Evolutionary conservation across 1,140 invertebrate species (phyloP).

Genomic region (Pentalonia nigronervosa): DNA sequence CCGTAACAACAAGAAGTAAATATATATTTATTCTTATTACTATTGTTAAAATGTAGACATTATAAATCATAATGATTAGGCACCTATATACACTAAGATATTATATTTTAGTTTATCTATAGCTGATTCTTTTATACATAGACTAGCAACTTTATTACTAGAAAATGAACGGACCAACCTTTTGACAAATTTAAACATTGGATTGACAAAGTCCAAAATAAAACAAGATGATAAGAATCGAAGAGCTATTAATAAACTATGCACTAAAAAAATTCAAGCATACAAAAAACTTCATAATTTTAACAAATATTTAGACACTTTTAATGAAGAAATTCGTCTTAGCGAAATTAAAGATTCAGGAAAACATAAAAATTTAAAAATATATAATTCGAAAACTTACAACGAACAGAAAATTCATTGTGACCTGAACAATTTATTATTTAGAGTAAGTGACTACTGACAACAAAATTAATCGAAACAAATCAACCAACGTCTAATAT

Average conservation of each 20-base stretch:
- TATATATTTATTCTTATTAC: not conserved
- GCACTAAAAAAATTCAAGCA: not conserved
- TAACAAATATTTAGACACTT: not conserved
- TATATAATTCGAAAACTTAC: not conserved
- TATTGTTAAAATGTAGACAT: not conserved
- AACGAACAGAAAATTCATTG: not conserved
- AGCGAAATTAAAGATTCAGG: not conserved
- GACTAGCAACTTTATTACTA: not conserved
- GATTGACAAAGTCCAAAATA: not conserved
- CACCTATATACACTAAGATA: no score
- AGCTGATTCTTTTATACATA: not conserved
- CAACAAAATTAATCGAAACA: not conserved
- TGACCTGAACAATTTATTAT: not conserved
- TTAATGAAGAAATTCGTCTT: not conserved
- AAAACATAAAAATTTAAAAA: not conserved
- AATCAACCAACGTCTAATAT: not conserved
- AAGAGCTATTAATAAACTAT: not conserved
- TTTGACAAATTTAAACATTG: not conserved
- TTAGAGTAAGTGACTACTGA: not conserved
- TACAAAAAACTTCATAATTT: not conserved
- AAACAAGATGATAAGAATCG: not conserved
- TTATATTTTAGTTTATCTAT: not conserved
- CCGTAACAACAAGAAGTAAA: not conserved
- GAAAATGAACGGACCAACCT: not conserved
- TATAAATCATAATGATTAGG: not conserved